Evolutionary conservation across 1,140 invertebrate genomes (phyloP), one percentile per base, ranked within the genome.

Genomic region (Carcinoscorpius rotundicauda): DNA sequence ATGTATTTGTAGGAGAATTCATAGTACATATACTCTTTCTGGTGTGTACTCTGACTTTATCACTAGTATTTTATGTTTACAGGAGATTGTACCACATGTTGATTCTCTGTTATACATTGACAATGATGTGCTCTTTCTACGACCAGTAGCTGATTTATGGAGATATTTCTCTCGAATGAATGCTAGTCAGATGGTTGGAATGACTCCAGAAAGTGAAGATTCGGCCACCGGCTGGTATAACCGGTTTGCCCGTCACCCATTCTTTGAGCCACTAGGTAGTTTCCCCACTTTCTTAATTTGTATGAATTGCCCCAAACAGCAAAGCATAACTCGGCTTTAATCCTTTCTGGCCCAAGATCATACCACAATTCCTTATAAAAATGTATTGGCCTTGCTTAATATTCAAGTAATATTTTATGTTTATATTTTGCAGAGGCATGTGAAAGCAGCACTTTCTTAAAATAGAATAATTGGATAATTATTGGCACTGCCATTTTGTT

Each of bases 211-310:
- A 77, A 87, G 93, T 77, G 93, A 97, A 76, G 91, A 94, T 76
- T 83, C 85, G 9, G 88, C 89, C 73, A 86, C 90, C 56, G 93
- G 91, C 3, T 98, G 94, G 94, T 98, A 98, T 76, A 94, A 94
- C 71, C 78, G 93, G 69, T 96, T 97, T 81, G 93, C 93, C 0
- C 86, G 87, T 69, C 93, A 97, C 82, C 94, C 94, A 0, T 98
- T 87, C 77, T 95, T 92, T 83, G 89, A 89, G 69, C 85, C 85
- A 76, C 79, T 91, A 74, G 88, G 87, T 88, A 79, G 76, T 68
- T 72, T 58, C 6, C 61, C 50, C 8, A 70, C 11, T 60, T 8
- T 29, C 29, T 29, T 29, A 29, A 29, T 29, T 29, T 1, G 29
- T 29, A 29, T 29, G 29, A 29, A 29, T 29, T 29, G 29, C 29